phyloP scores from a whole-genome alignment of 2,888 invertebrate genomes.

The Eristalinus sepulchralis region DNA sequence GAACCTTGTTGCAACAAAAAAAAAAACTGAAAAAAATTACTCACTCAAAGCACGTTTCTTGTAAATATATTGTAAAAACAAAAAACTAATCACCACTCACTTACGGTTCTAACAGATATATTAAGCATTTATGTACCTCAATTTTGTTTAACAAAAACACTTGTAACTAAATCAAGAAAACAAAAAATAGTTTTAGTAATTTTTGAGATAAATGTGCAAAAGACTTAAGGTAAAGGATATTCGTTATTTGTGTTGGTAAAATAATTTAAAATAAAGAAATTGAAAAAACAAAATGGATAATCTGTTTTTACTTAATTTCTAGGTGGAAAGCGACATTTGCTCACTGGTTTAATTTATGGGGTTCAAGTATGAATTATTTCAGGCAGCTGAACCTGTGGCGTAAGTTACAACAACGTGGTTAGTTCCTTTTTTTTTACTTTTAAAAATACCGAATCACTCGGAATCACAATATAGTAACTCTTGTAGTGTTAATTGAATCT shows the following conservation, averaged over 20 bases:
- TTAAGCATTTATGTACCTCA: conserved; percentile 13
- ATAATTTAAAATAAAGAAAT: background rate
- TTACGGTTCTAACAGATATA: background rate
- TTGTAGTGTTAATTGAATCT: too few relatives aligned
- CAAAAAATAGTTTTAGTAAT: background rate
- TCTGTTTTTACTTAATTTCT: background rate
- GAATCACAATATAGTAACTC: too few relatives aligned
- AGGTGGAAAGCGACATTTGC: too few relatives aligned
- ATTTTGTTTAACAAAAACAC: background rate
- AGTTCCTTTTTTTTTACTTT: too few relatives aligned
- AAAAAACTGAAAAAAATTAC: background rate
- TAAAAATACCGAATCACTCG: too few relatives aligned
- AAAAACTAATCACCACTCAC: conserved; percentile 18
- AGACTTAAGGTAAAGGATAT: background rate
- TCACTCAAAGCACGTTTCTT: conserved; percentile 20
- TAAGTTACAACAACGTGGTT: too few relatives aligned
- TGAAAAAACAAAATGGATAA: background rate
- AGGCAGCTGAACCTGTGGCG: too few relatives aligned
- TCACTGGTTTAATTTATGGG: too few relatives aligned
- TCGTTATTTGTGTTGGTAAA: background rate
- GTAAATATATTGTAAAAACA: conserved; percentile 35
- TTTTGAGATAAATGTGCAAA: background rate
- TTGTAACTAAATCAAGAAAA: conserved; percentile 2
- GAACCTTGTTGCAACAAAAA: background rate
- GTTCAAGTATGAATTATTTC: too few relatives aligned